phyloP scores from a whole-genome alignment of 2,888 invertebrate genomes.

The Apamea monoglypha region DNA sequence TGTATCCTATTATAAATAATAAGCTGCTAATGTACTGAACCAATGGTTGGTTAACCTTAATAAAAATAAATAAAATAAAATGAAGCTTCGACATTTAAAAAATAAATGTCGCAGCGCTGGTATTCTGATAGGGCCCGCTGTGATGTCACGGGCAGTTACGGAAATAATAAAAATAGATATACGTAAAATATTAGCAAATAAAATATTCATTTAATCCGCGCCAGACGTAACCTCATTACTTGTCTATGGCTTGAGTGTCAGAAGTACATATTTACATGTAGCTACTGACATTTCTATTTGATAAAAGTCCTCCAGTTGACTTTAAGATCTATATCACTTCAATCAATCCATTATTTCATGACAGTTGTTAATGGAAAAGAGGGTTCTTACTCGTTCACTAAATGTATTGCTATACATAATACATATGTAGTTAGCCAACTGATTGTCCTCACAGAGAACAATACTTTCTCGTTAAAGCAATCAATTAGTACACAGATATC shows the following conservation, averaged over 20 bases:
- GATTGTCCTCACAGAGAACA: slow-evolving; percentile 14
- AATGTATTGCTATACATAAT: neutral
- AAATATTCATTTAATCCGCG: neutral
- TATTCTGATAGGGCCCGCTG: neutral
- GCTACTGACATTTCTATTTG: too few species aligned
- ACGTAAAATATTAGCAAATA: neutral
- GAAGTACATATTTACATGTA: neutral
- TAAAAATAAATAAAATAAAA: too few species aligned
- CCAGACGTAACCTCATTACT: neutral
- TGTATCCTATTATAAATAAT: too few species aligned
- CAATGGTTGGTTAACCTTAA: too few species aligned
- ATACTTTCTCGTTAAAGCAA: slow-evolving; percentile 14
- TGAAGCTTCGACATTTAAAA: too few species aligned
- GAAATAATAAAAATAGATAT: too few species aligned
- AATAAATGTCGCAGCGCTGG: neutral
- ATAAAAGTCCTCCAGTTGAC: neutral
- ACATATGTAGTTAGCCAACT: neutral
- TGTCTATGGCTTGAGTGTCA: neutral
- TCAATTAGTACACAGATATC: slow-evolving; percentile 28
- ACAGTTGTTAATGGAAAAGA: slow-evolving; percentile 2
- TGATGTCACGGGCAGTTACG: too few species aligned
- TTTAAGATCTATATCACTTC: neutral
- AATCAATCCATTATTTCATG: neutral
- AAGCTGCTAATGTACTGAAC: too few species aligned
- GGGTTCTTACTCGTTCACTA: neutral